Evolutionary conservation across 2,113 vertebrate species (phyloP).

Genomic region (Octodon degus): DNA sequence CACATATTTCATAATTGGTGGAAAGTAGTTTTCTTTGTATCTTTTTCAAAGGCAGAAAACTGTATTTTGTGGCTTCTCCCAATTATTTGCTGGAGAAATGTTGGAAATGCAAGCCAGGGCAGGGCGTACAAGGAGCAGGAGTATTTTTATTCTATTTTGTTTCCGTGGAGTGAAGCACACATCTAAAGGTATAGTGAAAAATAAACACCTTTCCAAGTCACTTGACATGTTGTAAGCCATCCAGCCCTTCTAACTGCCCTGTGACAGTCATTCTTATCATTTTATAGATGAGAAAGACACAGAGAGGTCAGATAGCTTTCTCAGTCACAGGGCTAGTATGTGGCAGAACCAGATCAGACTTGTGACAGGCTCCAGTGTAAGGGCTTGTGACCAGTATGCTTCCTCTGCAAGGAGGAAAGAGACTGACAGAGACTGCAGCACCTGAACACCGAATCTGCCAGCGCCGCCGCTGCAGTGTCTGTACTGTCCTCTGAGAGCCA

Average conservation of each 20-base stretch:
- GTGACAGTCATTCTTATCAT: not conserved
- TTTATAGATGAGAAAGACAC: not conserved
- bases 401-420: not conserved
- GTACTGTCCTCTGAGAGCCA: not conserved
- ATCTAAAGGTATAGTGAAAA: not conserved
- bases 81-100: not conserved
- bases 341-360: not conserved
- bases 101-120: not conserved
- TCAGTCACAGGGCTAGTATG: not conserved
- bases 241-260: not conserved
- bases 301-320: constrained; percentile 13
- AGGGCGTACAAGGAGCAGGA: not conserved
- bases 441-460: not conserved
- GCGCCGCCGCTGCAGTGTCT: not conserved
- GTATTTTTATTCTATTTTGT: not conserved
- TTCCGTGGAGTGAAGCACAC: not conserved
- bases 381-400: not conserved
- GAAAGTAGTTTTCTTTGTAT: not conserved
- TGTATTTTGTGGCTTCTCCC: not conserved
- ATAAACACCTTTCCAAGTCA: constrained; percentile 7
- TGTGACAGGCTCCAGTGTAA: not conserved
- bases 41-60: not conserved
- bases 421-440: not conserved
- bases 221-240: not conserved
- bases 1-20: not conserved